Base-by-base conservation (phyloP, 2,888 invertebrate species). In the Caprella mutica region DNA sequence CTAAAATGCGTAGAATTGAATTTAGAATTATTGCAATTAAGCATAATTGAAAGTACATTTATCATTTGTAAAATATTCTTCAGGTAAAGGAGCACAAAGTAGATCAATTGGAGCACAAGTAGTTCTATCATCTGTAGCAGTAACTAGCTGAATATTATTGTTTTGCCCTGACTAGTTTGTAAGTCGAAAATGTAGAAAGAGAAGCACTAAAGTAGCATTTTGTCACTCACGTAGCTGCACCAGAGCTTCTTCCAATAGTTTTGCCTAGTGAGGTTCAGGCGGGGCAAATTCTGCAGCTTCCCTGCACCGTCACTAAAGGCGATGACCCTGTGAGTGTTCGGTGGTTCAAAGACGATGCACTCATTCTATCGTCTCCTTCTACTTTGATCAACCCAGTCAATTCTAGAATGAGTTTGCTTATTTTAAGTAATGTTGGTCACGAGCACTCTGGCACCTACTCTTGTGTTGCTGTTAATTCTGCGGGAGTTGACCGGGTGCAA, bases 371-470 rank as follows among this genome's bases (percentile, higher is more conserved):
- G 6, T 50, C 59, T n/a, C 39, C 56, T 4, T 56, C 56, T 24
- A 52, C 64, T 26, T 56, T 61, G 2, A 57, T 60, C n/a, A 61
- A 56, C 35, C 51, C 55, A 42, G 52, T 65, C 9, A 65, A 60
- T n/a, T 35, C 65, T 8, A 55, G 62, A 33, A 62, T 65, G 52
- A 67, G 67, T 52, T 56, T 63, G 50, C 55, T 65, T 43, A 66
- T 61, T 33, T 66, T 69, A 46, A 66, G 66, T 40, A 65, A 67
- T 27, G 67, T 68, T 12, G 66, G 66, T 30, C 65, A 66, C n/a
- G 66, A 68, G 21, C 66, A 69, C 56, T 61, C 65, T 29, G 69
- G 69, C 27, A 52, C 51, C 8, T 69, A 69, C 56, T 67, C 68
- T 19, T 69, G 69, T 55, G 66, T 62, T 35, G 67, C 67, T 27